Conservation (phyloP, 2,888 invertebrate genomes). For the Epinotia bilunana region DNA sequence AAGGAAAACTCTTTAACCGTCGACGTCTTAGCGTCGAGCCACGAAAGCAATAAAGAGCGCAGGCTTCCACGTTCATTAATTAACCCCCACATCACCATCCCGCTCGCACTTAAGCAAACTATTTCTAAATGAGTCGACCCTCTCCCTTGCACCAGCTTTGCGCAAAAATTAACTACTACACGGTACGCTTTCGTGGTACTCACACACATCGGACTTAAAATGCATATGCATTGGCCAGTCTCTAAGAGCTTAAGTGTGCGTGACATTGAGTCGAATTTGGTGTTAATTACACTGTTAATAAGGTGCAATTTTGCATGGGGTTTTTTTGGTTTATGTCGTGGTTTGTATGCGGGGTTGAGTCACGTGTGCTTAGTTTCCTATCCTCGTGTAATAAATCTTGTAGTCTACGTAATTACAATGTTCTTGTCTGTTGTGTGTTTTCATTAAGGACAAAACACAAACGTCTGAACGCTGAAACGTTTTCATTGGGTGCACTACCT, state of each 20-base stretch:
- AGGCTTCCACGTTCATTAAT: constrained; percentile 85
- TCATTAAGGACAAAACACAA: constrained; percentile 73
- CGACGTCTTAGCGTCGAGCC: constrained; percentile 82
- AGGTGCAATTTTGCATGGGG: constrained; percentile 66
- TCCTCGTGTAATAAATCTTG: constrained; percentile 82
- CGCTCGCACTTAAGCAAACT: constrained; percentile 73
- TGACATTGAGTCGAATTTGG: constrained; percentile 61
- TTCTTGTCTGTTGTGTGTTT: constrained; percentile 82
- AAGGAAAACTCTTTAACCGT: constrained; percentile 81
- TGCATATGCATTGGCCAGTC: constrained; percentile 76
- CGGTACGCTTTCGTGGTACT: constrained; percentile 72
- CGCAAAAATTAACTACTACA: constrained; percentile 85
- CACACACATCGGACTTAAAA: constrained; percentile 73
- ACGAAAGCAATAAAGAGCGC: constrained; percentile 85
- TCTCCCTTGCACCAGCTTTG: constrained; percentile 82
- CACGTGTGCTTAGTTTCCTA: constrained; percentile 82
- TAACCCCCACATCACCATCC: constrained; percentile 77
- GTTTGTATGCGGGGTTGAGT: constrained; percentile 60
- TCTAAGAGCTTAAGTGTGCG: constrained; percentile 60
- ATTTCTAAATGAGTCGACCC: constrained; percentile 80
- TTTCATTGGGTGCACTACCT: constrained; percentile 33
- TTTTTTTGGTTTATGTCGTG: constrained; percentile 61
- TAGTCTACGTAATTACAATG: constrained; percentile 82
- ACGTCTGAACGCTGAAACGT: constrained; percentile 51
- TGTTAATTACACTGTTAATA: constrained; percentile 70